Evolutionary conservation across 2,888 invertebrate genomes (phyloP), one percentile per base, ranked within the genome.

Genomic region (Aphidius colemani): DNA sequence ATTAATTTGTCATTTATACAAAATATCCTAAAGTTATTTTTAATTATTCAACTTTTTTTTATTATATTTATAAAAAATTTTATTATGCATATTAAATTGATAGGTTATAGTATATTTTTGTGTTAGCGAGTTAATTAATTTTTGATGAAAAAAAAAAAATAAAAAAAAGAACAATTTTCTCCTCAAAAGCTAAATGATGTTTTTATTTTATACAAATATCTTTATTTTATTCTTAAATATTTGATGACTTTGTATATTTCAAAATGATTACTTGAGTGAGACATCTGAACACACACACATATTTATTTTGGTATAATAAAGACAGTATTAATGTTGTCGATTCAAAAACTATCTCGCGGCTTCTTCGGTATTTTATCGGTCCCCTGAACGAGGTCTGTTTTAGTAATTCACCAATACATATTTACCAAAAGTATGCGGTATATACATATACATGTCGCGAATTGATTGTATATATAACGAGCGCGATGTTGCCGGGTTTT

Each of bases 401-500:
- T 30, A 30, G 30, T 30, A 30, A 30, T 30, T 1, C 5, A 30
- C 30, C 30, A 30, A 30, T 30, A 30, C 30, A 30, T 30, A 30
- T 30, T 30, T 30, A 30, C 5, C 30, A 30, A 30, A 30, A 30
- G 30, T 30, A 30, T 30, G 30, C 30, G 30, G 30, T 13, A 13
- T 55, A 60, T 63, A 66, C 58, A 64, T 57, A 61, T 62, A 64
- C 59, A 66, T 63, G 51, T 64, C 59, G 63, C 46, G 49, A 55
- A 61, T 61, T 61, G 48, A 41, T 46, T 55, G 55, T 55, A 61
- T 55, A 61, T 55, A 69, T 71, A 73, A 74, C 70, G 65, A 70
- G 72, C 67, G 59, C 72, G 71, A 74, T 74, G 76, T 75, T 75
- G 74, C 74, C 72, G 68, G 67, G 64, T 74, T 30, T 30, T 69